Conservation (phyloP, 2,888 invertebrate genomes). For the Nemoura dubitans region DNA sequence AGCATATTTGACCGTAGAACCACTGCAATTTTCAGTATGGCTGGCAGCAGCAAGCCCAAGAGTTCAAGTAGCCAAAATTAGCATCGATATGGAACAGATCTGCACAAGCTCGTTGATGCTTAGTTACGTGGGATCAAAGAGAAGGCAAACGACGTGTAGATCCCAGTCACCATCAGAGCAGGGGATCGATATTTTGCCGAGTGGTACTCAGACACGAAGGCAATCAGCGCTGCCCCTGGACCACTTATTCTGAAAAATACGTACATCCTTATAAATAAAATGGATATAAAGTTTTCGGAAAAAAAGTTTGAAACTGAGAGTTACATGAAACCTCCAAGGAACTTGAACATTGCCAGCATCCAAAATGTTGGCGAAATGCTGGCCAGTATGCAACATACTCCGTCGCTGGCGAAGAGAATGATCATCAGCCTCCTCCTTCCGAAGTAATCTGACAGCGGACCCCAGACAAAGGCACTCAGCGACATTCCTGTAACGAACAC, state of each 20-base stretch:
- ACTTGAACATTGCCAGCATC: constrained; percentile 75
- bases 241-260: constrained; percentile 69
- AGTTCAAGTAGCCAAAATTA: too few species aligned
- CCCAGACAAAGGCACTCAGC: constrained; percentile 78
- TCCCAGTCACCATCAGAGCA: constrained; percentile 71
- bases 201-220: constrained; percentile 80
- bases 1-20: too few species aligned
- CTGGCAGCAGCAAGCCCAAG: too few species aligned
- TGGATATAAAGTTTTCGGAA: background rate
- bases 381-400: constrained; percentile 70
- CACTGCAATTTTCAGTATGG: too few species aligned
- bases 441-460: constrained; percentile 77
- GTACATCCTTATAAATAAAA: background rate
- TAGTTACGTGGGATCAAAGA: constrained; percentile 61
- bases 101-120: too few species aligned
- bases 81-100: too few species aligned
- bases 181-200: constrained; percentile 70
- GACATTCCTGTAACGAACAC: constrained; percentile 72
- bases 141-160: constrained; percentile 73
- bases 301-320: background rate
- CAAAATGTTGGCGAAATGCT: constrained; percentile 73
- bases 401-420: constrained; percentile 71
- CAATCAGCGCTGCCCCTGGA: constrained; percentile 76
- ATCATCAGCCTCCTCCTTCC: constrained; percentile 75
- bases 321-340: constrained; percentile 79